These are phyloP conservation scores for Anticlea derivata DNA, from an alignment of 2,888 invertebrate species.

Conservation along the genomic window DNA sequence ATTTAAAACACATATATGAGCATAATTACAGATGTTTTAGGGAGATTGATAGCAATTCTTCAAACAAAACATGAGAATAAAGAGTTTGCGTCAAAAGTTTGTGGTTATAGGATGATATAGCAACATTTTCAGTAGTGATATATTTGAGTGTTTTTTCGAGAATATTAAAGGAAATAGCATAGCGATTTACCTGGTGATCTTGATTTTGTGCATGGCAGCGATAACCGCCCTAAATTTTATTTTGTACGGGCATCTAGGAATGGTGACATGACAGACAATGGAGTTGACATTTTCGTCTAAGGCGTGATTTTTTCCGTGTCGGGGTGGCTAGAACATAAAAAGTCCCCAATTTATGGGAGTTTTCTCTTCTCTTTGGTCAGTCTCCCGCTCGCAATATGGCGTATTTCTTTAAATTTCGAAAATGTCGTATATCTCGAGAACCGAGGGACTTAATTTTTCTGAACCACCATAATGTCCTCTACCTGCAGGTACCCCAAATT, in stretches of 20 bases:
- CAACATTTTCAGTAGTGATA: slow-evolving; percentile 39
- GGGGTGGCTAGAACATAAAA: slow-evolving; percentile 6
- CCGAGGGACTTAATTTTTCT: no score
- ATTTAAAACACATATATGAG: background rate
- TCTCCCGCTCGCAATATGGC: no score
- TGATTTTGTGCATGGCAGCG: slow-evolving; percentile 82
- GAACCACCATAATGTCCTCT: no score
- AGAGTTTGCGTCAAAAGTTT: slow-evolving; percentile 5
- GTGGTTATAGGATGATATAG: slow-evolving; percentile 70
- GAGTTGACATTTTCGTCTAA: slow-evolving; percentile 25
- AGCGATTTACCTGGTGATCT: slow-evolving; percentile 69
- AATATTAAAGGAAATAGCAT: slow-evolving; percentile 7
- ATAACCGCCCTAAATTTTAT: slow-evolving; percentile 66
- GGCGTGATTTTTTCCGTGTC: slow-evolving; percentile 25
- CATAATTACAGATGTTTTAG: no score
- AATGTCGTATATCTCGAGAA: no score
- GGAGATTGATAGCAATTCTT: background rate
- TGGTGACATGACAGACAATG: slow-evolving; percentile 74
- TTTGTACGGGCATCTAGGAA: slow-evolving; percentile 73
- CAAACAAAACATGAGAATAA: slow-evolving; percentile 2
- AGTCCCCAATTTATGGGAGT: background rate
- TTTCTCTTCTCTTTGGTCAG: background rate
- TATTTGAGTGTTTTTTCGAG: slow-evolving; percentile 7
- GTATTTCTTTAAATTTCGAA: no score
- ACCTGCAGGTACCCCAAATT: no score